Conservation (phyloP, 2,113 vertebrate species). For the Gnathonemus echidnorhynchus region DNA sequence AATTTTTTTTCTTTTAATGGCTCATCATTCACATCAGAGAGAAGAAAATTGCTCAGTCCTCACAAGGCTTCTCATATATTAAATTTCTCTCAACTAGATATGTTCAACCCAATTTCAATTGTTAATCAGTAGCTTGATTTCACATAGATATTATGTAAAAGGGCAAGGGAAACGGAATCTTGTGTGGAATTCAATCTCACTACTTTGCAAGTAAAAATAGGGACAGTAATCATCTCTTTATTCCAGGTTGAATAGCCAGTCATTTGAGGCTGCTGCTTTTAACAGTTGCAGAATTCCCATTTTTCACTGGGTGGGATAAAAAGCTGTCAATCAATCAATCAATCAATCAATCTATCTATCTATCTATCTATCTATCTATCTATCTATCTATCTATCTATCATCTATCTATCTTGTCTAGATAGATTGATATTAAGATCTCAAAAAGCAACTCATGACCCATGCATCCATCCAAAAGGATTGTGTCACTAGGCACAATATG, state of each 20-base stretch:
- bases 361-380: too few species aligned
- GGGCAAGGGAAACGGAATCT: neutral
- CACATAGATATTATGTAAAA: conserved; percentile 11
- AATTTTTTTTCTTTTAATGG: neutral
- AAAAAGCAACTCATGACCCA: neutral
- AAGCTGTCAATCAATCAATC: neutral
- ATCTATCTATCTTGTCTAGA: too few species aligned
- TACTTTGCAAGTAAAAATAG: conserved; percentile 14
- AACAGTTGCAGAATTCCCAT: neutral
- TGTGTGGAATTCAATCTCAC: neutral
- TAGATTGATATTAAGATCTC: neutral
- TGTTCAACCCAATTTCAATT: conserved; percentile 13
- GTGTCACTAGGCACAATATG: neutral
- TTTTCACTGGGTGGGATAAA: neutral
- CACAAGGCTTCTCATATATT: conserved; percentile 11
- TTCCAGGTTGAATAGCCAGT: conserved; percentile 5
- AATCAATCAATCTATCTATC: too few species aligned
- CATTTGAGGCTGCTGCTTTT: neutral
- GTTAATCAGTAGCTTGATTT: conserved; percentile 14
- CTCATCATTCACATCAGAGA: conserved; percentile 1
- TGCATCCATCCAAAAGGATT: neutral
- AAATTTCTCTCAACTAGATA: conserved; percentile 14
- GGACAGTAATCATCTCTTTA: conserved; percentile 2
- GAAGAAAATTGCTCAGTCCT: conserved; percentile 1
- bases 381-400: too few species aligned